These are phyloP conservation scores for Microtus oregoni DNA, from an alignment of 2,113 vertebrate genomes.

Conservation along the genomic window DNA sequence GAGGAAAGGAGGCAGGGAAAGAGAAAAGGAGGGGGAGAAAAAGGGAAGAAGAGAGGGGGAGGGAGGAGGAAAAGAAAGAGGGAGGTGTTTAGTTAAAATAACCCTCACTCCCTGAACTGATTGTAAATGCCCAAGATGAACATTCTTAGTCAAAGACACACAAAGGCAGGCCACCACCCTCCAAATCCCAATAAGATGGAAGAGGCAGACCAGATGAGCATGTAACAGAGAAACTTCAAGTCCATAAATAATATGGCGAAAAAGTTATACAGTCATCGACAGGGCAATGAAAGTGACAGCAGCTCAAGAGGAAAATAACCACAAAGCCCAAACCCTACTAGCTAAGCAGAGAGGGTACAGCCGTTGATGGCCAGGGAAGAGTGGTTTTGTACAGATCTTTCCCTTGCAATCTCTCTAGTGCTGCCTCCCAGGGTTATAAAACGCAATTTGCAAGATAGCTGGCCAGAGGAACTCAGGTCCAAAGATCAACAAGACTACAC, in stretches of 20 bases:
- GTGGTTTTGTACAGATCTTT: slow-evolving; percentile 15
- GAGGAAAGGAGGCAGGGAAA: not conserved
- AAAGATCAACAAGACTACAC: slow-evolving; percentile 45
- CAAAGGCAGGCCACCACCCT: not conserved
- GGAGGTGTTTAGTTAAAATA: slow-evolving; percentile 38
- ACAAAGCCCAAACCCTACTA: not conserved
- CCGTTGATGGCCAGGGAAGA: slow-evolving; percentile 16
- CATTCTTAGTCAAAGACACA: not conserved
- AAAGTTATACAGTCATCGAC: not conserved
- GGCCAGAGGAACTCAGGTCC: not conserved
- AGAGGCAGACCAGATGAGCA: not conserved
- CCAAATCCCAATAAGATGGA: not conserved
- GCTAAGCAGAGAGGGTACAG: not conserved
- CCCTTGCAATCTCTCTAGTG: not conserved
- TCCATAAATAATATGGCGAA: not conserved
- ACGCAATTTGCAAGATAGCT: slow-evolving; percentile 44
- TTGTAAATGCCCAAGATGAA: not conserved
- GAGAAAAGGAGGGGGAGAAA: too few relatives aligned
- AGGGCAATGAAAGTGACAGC: not conserved
- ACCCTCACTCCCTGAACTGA: not conserved
- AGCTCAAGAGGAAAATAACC: not conserved
- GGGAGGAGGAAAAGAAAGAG: not conserved
- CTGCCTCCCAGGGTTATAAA: slow-evolving; percentile 51
- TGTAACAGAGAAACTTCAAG: not conserved
- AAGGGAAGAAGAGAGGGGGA: not conserved